Conservation (phyloP, 2,888 invertebrate genomes). For the Ornithoptera alexandrae region DNA sequence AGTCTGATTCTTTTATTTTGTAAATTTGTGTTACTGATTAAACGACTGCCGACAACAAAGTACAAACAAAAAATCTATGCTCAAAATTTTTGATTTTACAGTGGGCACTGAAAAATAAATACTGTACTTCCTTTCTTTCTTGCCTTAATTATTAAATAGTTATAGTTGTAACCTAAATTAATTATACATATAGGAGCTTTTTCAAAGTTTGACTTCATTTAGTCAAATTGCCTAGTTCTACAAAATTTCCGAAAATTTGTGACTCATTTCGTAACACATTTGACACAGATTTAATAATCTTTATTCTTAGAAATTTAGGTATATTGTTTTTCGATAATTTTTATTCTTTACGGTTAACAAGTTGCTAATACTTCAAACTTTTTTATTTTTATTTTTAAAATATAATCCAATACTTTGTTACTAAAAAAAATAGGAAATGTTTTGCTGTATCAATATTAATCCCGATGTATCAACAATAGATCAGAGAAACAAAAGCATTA, state of each 20-base stretch:
- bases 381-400: neutral
- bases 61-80: conserved; percentile 15
- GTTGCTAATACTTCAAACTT: neutral
- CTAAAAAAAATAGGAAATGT: neutral
- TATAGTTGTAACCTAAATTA: no score
- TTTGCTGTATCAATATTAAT: conserved; percentile 1
- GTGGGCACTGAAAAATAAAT: neutral
- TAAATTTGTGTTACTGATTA: conserved; percentile 47
- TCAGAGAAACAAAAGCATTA: conserved; percentile 40
- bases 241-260: conserved; percentile 14
- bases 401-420: neutral
- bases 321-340: neutral
- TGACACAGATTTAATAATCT: conserved; percentile 42
- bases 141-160: no score
- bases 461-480: conserved; percentile 32
- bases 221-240: neutral
- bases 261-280: conserved; percentile 44
- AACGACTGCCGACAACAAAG: conserved; percentile 49
- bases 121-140: no score
- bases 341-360: neutral
- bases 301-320: conserved; percentile 33
- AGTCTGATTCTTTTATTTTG: conserved; percentile 49
- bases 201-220: neutral
- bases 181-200: no score
- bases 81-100: neutral